Percentiles rank a stretch among this genome's conserved stretches.
Evolutionary conservation across 2,113 vertebrate genomes (phyloP).

Genomic region (Mastomys natalensis): DNA sequence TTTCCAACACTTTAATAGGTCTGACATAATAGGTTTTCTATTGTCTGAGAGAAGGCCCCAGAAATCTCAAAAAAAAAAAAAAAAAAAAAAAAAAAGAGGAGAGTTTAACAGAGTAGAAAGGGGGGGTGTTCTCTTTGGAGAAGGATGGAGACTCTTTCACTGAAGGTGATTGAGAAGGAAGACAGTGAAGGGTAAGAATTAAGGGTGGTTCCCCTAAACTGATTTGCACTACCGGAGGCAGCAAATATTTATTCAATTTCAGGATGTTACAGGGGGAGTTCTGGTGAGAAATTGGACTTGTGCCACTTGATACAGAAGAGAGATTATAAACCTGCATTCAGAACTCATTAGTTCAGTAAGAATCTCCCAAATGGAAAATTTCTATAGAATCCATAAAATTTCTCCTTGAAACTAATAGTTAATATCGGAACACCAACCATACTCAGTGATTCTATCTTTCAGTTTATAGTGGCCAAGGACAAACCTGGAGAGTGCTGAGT

Average conservation of each 20-base stretch:
- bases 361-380: background rate
- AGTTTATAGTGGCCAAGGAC: background rate
- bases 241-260: background rate
- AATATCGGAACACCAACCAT: background rate
- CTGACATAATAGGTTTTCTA: background rate
- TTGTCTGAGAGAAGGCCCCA: background rate
- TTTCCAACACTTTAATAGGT: background rate
- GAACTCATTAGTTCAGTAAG: background rate
- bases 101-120: background rate
- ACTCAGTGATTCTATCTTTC: background rate
- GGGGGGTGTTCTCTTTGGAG: background rate
- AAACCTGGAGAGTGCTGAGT: background rate
- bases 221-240: background rate
- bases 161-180: background rate
- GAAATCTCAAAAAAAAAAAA: background rate
- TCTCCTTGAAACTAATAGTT: background rate
- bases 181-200: background rate
- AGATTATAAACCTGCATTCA: background rate
- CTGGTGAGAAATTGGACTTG: background rate
- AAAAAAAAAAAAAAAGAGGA: no score
- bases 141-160: background rate
- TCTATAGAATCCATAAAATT: background rate
- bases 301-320: background rate
- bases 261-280: background rate
- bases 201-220: background rate